Evolutionary conservation across 2,113 vertebrate genomes (phyloP), one percentile per base, ranked within the genome.

Genomic region (Gallinago jamesoni): DNA sequence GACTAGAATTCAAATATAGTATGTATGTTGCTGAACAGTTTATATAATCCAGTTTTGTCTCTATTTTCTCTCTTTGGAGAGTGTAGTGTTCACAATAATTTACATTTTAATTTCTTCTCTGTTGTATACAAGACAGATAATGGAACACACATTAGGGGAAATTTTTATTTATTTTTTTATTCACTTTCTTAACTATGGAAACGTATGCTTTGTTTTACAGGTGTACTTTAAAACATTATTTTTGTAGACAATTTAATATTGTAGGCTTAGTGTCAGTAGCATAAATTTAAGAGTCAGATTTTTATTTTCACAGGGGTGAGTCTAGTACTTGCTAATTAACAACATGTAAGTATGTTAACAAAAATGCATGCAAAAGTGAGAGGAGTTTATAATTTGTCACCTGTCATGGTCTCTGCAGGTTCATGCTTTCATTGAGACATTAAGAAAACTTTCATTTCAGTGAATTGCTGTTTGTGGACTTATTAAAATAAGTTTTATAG

Each of bases 331-430:
- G 82, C 76, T 74, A 87, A 83, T 89, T 66, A 53, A 35, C 47
- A 72, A 27, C 82, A 78, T 19, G 4, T 56, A 80, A 88, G 24
- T 18, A 7, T 64, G 37, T 39, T 87, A 76, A 75, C 10, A 16
- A 48, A 81, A 95, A 56, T 66, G 47, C 55, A 89, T 22, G 45
- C 17, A 6, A 74, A 85, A 87, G 20, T 82, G 56, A 60, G 75
- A 84, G 60, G 72, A 76, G 75, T 78, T 85, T 6, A 7, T 83
- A 50, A 77, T 86, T 93, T 79, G 35, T 53, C 69, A 59, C 55
- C n/a, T 60, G 64, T 87, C 62, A 19, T 55, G 59, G 33, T 95
- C 74, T 92, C 53, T 85, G 50, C 82, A 84, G 85, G 96, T 96
- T 94, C 43, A 68, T 78, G n/a, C 77, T 76, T 86, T 90, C 86